Evolutionary conservation across 35 echinoderm and acorn worm genomes (phyloP).

Genomic region (Apostichopus californicus): DNA sequence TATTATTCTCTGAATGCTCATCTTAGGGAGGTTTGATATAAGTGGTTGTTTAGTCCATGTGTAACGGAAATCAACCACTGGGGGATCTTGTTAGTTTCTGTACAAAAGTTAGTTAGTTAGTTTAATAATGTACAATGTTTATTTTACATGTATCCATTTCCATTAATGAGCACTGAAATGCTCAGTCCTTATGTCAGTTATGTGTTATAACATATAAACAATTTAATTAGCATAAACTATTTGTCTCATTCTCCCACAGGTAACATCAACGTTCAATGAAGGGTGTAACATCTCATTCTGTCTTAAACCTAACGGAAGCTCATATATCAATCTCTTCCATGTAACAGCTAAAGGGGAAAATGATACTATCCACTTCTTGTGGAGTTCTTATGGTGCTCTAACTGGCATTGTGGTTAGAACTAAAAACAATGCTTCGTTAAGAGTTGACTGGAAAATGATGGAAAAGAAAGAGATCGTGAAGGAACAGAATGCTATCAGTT

Average conservation of each 20-base stretch:
- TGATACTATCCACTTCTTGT: conserved; percentile 42
- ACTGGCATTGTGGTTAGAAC: conserved; percentile 40
- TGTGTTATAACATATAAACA: too few species aligned
- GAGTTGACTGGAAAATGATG: conserved; percentile 27
- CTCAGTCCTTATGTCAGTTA: too few species aligned
- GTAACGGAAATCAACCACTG: too few species aligned
- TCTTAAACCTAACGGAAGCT: not conserved
- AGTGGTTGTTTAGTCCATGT: too few species aligned
- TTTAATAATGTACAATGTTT: too few species aligned
- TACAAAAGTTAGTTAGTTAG: too few species aligned
- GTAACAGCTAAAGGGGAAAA: conserved; percentile 25
- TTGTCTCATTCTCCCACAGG: not conserved
- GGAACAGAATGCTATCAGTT: not conserved
- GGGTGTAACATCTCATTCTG: conserved; percentile 43
- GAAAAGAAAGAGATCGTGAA: not conserved
- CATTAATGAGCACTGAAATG: too few species aligned
- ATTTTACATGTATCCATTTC: too few species aligned
- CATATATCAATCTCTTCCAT: conserved; percentile 44
- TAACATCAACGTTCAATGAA: conserved; percentile 42
- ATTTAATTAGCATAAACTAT: not conserved
- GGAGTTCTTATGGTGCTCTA: conserved; percentile 53
- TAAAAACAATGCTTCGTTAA: conserved; percentile 13
- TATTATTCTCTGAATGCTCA: too few species aligned
- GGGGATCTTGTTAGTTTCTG: too few species aligned
- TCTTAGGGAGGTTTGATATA: too few species aligned